phyloP scores from a whole-genome alignment of 1,140 invertebrate species.

The Drosophila aff. region DNA sequence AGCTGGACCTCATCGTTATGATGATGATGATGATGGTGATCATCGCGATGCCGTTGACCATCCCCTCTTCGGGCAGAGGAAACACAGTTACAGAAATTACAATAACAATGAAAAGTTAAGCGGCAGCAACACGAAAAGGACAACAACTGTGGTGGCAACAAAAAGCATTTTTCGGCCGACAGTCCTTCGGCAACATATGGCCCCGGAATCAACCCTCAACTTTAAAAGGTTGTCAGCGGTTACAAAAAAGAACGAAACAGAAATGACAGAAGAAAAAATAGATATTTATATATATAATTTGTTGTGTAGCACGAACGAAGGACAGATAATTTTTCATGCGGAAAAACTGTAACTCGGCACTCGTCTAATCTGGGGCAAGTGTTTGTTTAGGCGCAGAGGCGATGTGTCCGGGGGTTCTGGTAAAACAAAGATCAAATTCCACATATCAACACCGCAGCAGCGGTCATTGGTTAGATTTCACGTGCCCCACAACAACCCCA shows the following conservation, averaged over 20 bases:
- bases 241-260: constrained; percentile 26
- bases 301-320: constrained; percentile 6
- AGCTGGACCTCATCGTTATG: constrained; percentile 58
- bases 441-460: constrained; percentile 65
- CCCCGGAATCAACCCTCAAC: constrained; percentile 57
- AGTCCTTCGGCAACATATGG: constrained; percentile 68
- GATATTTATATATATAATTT: constrained; percentile 41
- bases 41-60: constrained; percentile 22
- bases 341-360: constrained; percentile 60
- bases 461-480: constrained; percentile 58
- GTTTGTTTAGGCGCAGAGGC: constrained; percentile 67
- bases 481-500: constrained; percentile 49
- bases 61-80: constrained; percentile 16
- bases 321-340: constrained; percentile 48
- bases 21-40: constrained; percentile 19
- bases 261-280: constrained; percentile 14
- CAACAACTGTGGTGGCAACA: constrained; percentile 59
- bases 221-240: constrained; percentile 71
- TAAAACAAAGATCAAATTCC: constrained; percentile 76
- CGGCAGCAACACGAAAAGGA: constrained; percentile 74
- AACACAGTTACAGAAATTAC: constrained; percentile 70
- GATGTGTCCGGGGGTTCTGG: constrained; percentile 14
- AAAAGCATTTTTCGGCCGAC: constrained; percentile 49
- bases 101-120: constrained; percentile 83
- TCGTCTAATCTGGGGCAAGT: constrained; percentile 64